Conservation (phyloP, 2,113 vertebrate genomes). For the Upupa epops region DNA sequence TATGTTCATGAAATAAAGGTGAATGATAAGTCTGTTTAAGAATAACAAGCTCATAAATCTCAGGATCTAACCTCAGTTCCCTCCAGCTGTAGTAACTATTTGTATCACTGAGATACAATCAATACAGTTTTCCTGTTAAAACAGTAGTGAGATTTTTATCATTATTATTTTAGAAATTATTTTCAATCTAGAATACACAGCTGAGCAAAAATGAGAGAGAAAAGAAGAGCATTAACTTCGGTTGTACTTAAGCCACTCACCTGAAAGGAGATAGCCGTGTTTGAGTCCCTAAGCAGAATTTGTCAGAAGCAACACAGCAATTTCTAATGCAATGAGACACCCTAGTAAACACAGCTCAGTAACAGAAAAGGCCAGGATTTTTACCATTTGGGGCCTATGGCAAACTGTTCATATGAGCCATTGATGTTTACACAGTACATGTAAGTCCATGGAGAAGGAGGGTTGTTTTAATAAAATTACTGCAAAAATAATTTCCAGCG, state of each 20-base stretch:
- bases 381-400: no score
- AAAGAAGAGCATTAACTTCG: neutral
- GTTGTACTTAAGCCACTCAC: neutral
- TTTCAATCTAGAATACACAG: neutral
- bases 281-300: neutral
- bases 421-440: accelerated
- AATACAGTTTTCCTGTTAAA: neutral
- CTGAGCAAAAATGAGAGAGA: neutral
- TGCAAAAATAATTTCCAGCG: neutral
- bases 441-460: neutral
- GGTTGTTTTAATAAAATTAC: neutral
- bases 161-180: neutral
- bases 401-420: neutral
- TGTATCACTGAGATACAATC: neutral
- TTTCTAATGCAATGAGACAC: accelerated
- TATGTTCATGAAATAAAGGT: neutral
- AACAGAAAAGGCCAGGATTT: neutral
- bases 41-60: neutral
- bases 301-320: neutral
- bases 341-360: accelerated
- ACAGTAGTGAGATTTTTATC: neutral
- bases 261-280: accelerated
- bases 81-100: neutral
- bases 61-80: neutral
- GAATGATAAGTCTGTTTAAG: neutral